Evolutionary conservation across 2,797 vertebrate species (phyloP).

Genomic region (Chiloscyllium punctatum): DNA sequence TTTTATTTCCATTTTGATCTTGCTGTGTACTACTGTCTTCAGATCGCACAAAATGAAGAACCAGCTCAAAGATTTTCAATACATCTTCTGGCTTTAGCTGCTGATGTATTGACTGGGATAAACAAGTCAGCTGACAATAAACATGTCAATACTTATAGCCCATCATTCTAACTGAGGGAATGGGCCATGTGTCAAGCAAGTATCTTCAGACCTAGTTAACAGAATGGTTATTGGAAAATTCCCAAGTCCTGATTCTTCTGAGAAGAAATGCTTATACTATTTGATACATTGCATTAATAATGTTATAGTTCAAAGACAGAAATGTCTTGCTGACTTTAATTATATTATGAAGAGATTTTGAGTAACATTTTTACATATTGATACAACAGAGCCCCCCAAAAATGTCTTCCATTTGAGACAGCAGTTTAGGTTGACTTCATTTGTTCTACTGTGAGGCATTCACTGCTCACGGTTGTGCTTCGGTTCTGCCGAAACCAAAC

Average conservation of each 20-base stretch:
- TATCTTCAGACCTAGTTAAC: not conserved
- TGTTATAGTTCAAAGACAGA: not conserved
- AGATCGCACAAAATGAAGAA: too few relatives aligned
- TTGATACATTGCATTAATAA: not conserved
- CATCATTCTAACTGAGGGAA: not conserved
- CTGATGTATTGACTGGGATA: not conserved
- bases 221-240: not conserved
- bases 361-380: not conserved
- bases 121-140: not conserved
- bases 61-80: not conserved
- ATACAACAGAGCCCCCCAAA: not conserved
- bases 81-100: not conserved
- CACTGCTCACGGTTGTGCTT: too few relatives aligned
- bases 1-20: too few relatives aligned
- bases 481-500: too few relatives aligned
- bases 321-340: not conserved
- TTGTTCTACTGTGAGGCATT: too few relatives aligned
- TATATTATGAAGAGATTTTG: not conserved
- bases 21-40: too few relatives aligned
- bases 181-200: not conserved
- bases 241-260: not conserved
- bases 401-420: not conserved
- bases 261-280: not conserved
- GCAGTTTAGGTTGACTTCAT: not conserved
- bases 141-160: not conserved